Base-by-base conservation (phyloP, 1,140 invertebrate genomes). In the Oncopodura yosiiana region DNA sequence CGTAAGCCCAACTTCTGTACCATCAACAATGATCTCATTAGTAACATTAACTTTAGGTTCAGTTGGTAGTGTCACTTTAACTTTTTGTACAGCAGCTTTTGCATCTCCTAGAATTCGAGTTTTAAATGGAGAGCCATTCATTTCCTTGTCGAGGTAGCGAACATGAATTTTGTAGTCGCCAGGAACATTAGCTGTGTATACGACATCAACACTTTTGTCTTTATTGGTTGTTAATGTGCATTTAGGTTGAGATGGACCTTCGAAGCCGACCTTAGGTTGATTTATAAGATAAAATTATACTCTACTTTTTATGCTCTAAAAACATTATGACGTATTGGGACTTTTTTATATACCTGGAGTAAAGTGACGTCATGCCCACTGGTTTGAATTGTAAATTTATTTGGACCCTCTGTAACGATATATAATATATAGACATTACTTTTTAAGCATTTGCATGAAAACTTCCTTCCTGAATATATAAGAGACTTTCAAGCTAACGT, bases 121-220 rank as follows among this genome's bases (percentile, higher is more conserved):
- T 6, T 18, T 23, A 19, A 30, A 51, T 23, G 49, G 49, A 19
- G 11, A 12, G 38, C 38, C 38, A 16, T 21, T 27, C 24, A 41
- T 34, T 8, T 34, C 8, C 16, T 39, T 9, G 4, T 51, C 49
- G 5, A 11, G n/a, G 32, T 41, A 51, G 27, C 41, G 39, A 8
- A 51, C 38, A 21, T 51, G 49, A 32, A 51, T 51, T n/a, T 42
- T 39, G 27, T 51, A 51, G 21, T 51, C 49, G 3, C 49, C 49
- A 11, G 37, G 36, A 21, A 39, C 36, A 24, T 48, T 18, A 16
- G 55, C 41, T 41, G 55, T 55, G 58, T 64, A 64, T 8, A 23
- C 19, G 30, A 37, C 51, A 21, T 64, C 56, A 11, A 64, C 59
- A 12, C 41, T 50, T 14, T 56, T 56, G 19, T 61, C 62, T 34